Conservation (phyloP, 2,797 vertebrate species). For the Gymnoscopelus microlampas region DNA sequence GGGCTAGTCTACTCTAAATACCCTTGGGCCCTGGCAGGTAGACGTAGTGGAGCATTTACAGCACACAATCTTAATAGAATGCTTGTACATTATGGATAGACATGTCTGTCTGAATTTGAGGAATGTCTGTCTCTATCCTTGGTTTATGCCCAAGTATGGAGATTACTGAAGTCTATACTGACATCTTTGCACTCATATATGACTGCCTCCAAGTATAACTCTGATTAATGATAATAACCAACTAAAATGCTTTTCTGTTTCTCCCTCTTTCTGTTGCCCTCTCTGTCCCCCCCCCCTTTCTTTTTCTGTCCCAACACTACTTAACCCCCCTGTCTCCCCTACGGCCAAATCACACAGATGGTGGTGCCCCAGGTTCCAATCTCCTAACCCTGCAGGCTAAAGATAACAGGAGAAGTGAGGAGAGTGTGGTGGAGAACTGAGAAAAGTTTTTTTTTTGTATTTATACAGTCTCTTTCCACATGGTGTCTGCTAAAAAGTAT, state of each 20-base stretch:
- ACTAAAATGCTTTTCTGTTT: conserved; percentile 20
- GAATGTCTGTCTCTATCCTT: too few species aligned
- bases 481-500: conserved; percentile 56
- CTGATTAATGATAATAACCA: not conserved
- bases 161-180: too few species aligned
- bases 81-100: too few species aligned
- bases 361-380: conserved; percentile 36
- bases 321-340: not conserved
- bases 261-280: not conserved
- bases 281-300: not conserved
- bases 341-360: conserved; percentile 36
- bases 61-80: too few species aligned
- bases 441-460: conserved; percentile 69
- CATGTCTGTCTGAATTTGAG: too few species aligned
- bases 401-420: conserved; percentile 54
- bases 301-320: not conserved
- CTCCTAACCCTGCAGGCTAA: conserved; percentile 40
- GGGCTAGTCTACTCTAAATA: too few species aligned
- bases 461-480: conserved; percentile 66
- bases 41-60: too few species aligned
- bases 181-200: too few species aligned
- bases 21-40: too few species aligned
- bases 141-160: too few species aligned
- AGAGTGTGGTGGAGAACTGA: conserved; percentile 6
- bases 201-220: too few species aligned